phyloP scores from a whole-genome alignment of 2,888 invertebrate genomes.

The Seladonia tumulorum region DNA sequence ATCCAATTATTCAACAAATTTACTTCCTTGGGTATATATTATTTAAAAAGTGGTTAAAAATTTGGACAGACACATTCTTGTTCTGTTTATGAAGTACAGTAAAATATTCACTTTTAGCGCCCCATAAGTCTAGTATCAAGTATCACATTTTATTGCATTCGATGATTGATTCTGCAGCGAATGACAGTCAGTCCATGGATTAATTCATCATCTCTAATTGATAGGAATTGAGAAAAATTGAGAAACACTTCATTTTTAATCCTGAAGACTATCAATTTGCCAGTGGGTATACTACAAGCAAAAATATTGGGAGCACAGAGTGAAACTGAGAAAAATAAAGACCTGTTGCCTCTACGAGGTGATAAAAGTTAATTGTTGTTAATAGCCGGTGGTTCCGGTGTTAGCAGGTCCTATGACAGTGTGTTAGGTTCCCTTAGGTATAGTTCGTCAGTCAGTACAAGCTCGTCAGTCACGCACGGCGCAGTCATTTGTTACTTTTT shows the following conservation, averaged over 20 bases:
- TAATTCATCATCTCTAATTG: neutral
- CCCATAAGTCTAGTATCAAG: no score
- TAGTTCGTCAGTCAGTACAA: constrained; percentile 66
- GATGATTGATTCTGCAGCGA: no score
- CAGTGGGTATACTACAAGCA: no score
- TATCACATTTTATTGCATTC: no score
- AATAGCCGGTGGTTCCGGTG: neutral
- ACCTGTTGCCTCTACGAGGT: neutral
- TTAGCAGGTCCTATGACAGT: constrained; percentile 32
- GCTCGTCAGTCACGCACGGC: constrained; percentile 67
- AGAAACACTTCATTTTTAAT: neutral
- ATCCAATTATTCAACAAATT: no score
- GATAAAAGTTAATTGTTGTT: neutral
- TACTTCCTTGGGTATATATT: no score
- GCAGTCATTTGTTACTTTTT: constrained; percentile 65
- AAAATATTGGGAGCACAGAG: neutral
- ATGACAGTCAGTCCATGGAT: no score
- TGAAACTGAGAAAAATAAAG: neutral
- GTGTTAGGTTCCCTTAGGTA: constrained; percentile 26
- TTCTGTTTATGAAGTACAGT: no score
- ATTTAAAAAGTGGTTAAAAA: no score
- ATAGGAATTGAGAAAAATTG: neutral
- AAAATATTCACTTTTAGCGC: no score
- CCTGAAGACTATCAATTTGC: neutral
- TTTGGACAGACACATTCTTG: no score